These are phyloP conservation scores for Pseudorasbora parva DNA, from an alignment of 2,113 vertebrate genomes.

Conservation along the genomic window DNA sequence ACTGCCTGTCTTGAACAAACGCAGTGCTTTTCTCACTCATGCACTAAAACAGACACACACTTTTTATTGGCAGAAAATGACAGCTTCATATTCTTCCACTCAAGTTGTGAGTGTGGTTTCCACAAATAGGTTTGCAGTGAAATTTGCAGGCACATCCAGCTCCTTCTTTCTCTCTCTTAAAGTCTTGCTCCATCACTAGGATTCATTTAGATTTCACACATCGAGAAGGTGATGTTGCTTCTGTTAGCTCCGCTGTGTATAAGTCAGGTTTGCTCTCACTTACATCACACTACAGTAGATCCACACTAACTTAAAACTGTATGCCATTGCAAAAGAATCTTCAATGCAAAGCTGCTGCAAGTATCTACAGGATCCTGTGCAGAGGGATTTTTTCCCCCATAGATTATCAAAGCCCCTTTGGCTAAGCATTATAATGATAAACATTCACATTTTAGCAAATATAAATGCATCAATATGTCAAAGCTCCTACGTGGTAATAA, in stretches of 20 bases:
- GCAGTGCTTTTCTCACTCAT: background rate
- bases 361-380: background rate
- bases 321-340: background rate
- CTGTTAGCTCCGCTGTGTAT: slow-evolving; percentile 32
- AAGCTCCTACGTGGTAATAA: background rate
- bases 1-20: background rate
- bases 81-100: slow-evolving; percentile 35
- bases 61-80: slow-evolving; percentile 32
- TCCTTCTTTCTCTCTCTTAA: slow-evolving; percentile 12
- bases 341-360: background rate
- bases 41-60: slow-evolving; percentile 8
- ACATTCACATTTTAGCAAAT: slow-evolving; percentile 7
- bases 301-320: background rate
- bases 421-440: background rate
- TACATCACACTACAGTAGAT: slow-evolving; percentile 10
- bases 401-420: background rate
- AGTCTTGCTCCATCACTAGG: slow-evolving; percentile 34
- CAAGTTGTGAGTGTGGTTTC: slow-evolving; percentile 25
- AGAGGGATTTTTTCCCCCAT: background rate
- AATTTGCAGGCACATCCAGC: slow-evolving; percentile 48
- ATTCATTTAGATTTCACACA: slow-evolving; percentile 58
- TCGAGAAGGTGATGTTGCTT: slow-evolving; percentile 31
- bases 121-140: slow-evolving; percentile 44
- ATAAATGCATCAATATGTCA: background rate
- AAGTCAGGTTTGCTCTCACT: slow-evolving; percentile 16